Evolutionary conservation across 1,140 invertebrate genomes (phyloP).

Genomic region (Oncopeltus fasciatus): DNA sequence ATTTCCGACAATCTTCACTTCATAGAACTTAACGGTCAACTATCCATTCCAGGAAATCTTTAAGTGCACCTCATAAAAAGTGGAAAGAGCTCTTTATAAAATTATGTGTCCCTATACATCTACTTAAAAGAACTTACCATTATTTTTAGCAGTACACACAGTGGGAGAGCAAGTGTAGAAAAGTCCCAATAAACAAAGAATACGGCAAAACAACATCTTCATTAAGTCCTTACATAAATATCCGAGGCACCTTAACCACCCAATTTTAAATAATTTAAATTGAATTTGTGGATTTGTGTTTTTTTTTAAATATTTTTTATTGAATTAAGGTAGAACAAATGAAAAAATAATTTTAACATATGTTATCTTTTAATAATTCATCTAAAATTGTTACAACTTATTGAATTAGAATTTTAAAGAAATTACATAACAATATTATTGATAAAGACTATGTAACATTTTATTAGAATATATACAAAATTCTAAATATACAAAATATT

Average conservation of each 20-base stretch:
- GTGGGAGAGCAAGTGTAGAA: too few species aligned
- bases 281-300: too few species aligned
- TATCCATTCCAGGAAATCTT: too few species aligned
- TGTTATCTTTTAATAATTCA: constrained; percentile 4
- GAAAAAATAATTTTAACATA: not conserved
- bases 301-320: too few species aligned
- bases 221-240: not conserved
- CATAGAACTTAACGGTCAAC: too few species aligned
- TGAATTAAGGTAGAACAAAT: not conserved
- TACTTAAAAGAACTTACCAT: too few species aligned
- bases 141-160: too few species aligned
- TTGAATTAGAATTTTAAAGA: not conserved
- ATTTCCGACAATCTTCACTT: too few species aligned
- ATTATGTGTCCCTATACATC: too few species aligned
- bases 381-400: constrained; percentile 4
- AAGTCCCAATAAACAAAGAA: not conserved
- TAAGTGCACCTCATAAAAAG: too few species aligned
- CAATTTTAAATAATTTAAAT: not conserved
- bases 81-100: too few species aligned
- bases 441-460: not conserved
- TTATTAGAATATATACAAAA: constrained; percentile 2
- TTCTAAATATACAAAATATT: constrained; percentile 1
- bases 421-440: not conserved
- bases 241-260: not conserved
- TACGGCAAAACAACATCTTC: not conserved